Percentiles rank a stretch among this genome's conserved stretches.
Conservation (phyloP, 1,140 invertebrate genomes). For the Drosophila lacteicornis region DNA sequence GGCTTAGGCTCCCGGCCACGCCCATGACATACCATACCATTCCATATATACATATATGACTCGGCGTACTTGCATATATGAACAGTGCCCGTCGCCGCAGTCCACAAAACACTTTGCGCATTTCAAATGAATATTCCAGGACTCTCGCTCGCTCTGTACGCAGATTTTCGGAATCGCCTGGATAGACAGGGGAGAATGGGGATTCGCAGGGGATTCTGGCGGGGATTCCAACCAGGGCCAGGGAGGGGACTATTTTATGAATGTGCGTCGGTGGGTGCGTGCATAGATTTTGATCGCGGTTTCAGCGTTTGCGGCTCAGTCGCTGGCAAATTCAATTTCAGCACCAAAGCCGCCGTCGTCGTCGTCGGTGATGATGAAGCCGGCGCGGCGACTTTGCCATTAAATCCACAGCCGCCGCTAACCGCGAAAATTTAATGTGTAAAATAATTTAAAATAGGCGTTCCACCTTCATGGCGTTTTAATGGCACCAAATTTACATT, state of each 20-base stretch:
- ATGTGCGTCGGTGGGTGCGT: slow-evolving; percentile 23
- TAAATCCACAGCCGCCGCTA: slow-evolving; percentile 43
- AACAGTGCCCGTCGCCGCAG: slow-evolving; percentile 17
- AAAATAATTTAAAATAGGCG: slow-evolving; percentile 36
- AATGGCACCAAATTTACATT: slow-evolving; percentile 21
- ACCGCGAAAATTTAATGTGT: slow-evolving; percentile 64
- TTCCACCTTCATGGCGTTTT: slow-evolving; percentile 3
- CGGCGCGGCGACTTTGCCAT: slow-evolving; percentile 35
- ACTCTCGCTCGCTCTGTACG: slow-evolving; percentile 25
- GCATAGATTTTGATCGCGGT: slow-evolving; percentile 71
- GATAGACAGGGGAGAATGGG: slow-evolving; percentile 16
- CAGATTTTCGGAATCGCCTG: slow-evolving; percentile 45
- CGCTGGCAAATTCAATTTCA: slow-evolving; percentile 73
- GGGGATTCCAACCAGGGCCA: neutral
- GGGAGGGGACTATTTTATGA: slow-evolving; percentile 10
- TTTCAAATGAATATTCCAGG: slow-evolving; percentile 71
- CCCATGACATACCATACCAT: neutral
- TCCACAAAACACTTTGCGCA: slow-evolving; percentile 67
- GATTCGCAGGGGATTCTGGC: slow-evolving; percentile 3
- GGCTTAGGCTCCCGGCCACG: slow-evolving; percentile 52
- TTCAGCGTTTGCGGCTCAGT: slow-evolving; percentile 68
- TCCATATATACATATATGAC: neutral
- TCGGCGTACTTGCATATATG: slow-evolving; percentile 1
- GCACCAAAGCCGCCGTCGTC: slow-evolving; percentile 39
- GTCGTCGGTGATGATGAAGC: slow-evolving; percentile 8